These are phyloP conservation scores for Atractosteus spatula DNA, from an alignment of 2,113 vertebrate species.

Conservation along the genomic window DNA sequence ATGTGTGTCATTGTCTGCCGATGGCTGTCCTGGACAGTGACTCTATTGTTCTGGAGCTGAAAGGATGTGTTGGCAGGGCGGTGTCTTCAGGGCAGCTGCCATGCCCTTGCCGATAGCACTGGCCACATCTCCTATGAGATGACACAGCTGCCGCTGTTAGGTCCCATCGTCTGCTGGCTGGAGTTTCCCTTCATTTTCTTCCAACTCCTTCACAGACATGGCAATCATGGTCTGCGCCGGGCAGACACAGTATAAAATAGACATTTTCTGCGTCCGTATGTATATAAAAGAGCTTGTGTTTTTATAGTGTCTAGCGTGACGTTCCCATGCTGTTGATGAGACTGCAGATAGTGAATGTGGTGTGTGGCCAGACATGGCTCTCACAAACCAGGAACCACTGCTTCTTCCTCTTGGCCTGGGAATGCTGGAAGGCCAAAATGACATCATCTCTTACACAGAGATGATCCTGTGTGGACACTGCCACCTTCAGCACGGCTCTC, in stretches of 20 bases:
- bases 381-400: slow-evolving; percentile 46
- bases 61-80: background rate
- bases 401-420: slow-evolving; percentile 47
- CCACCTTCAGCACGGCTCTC: slow-evolving; percentile 7
- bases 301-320: slow-evolving; percentile 53
- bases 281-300: slow-evolving; percentile 56
- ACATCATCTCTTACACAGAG: slow-evolving; percentile 5
- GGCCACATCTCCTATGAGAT: slow-evolving; percentile 28
- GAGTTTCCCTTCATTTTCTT: slow-evolving; percentile 41
- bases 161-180: slow-evolving; percentile 49
- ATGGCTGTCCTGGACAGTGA: background rate
- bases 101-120: slow-evolving; percentile 8
- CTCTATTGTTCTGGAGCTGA: background rate
- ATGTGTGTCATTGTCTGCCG: background rate
- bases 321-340: slow-evolving; percentile 56
- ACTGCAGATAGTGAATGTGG: slow-evolving; percentile 46
- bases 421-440: slow-evolving; percentile 29
- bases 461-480: background rate
- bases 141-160: slow-evolving; percentile 54
- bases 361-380: slow-evolving; percentile 56
- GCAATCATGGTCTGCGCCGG: slow-evolving; percentile 57
- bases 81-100: slow-evolving; percentile 32
- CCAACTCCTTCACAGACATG: slow-evolving; percentile 50
- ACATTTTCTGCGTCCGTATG: slow-evolving; percentile 40
- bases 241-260: slow-evolving; percentile 16